phyloP scores from a whole-genome alignment of 92 coral and sea anemone species.

The Virgularia gustaviana region DNA sequence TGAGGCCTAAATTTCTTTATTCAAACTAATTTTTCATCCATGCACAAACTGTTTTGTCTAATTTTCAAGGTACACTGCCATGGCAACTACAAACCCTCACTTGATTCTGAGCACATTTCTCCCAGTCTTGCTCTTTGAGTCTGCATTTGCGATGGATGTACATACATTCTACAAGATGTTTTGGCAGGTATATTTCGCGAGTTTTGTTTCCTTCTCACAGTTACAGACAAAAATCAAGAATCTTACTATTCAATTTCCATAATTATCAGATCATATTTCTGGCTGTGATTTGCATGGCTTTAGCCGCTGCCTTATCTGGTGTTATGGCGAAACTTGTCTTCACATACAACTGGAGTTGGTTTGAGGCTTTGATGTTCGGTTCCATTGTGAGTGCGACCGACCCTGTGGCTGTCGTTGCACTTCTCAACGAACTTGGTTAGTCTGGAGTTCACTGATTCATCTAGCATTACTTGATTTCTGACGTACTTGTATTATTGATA shows the following conservation, averaged over 20 bases:
- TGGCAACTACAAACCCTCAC: slow-evolving; percentile 88
- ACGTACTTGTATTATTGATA: background rate
- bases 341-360: slow-evolving; percentile 92
- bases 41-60: background rate
- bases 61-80: slow-evolving; percentile 67
- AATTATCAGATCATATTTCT: slow-evolving; percentile 52
- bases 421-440: slow-evolving; percentile 81
- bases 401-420: slow-evolving; percentile 95
- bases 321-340: slow-evolving; percentile 94
- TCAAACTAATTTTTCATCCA: background rate
- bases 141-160: slow-evolving; percentile 99
- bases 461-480: background rate
- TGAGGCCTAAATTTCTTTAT: background rate
- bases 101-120: slow-evolving; percentile 89
- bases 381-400: slow-evolving; percentile 95
- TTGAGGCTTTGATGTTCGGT: slow-evolving; percentile 87
- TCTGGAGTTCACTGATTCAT: background rate
- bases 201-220: too few relatives aligned
- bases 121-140: slow-evolving; percentile 95
- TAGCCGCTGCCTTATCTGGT: slow-evolving; percentile 74
- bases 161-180: slow-evolving; percentile 95
- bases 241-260: background rate
- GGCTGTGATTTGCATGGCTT: slow-evolving; percentile 86
- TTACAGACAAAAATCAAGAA: too few relatives aligned
- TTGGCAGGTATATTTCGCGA: slow-evolving; percentile 67